Conservation (phyloP, 1,140 invertebrate genomes). For the Drosophila sp. region DNA sequence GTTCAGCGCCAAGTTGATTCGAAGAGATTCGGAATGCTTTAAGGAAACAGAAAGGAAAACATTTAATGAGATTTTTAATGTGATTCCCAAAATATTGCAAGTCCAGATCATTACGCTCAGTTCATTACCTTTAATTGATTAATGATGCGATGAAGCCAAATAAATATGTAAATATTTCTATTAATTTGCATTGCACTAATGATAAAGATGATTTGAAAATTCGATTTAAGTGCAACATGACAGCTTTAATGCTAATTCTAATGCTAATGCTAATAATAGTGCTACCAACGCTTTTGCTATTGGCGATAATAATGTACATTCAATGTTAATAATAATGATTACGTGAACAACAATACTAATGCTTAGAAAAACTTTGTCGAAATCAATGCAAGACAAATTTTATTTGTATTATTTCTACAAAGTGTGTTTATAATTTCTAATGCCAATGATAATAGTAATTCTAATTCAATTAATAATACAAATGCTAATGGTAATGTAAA, state of each 20-base stretch:
- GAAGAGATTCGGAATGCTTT: slow-evolving; percentile 1
- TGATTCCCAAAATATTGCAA: too few species aligned
- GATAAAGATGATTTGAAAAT: too few species aligned
- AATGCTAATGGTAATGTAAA: background rate
- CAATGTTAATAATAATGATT: background rate
- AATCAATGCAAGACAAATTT: too few species aligned
- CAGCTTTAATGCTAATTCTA: background rate
- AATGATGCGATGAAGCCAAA: too few species aligned
- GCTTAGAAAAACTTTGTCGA: background rate
- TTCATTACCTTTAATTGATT: too few species aligned
- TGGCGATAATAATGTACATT: background rate
- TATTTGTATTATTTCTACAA: too few species aligned
- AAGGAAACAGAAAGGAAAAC: background rate
- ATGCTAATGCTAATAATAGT: background rate
- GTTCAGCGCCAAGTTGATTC: slow-evolving; percentile 32
- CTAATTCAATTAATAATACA: background rate
- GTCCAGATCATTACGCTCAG: too few species aligned
- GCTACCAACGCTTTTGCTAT: background rate
- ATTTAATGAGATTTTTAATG: background rate
- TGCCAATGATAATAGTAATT: background rate
- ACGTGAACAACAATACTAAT: background rate
- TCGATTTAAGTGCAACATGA: too few species aligned
- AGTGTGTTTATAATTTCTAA: too few species aligned
- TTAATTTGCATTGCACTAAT: too few species aligned
- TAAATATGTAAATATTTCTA: too few species aligned